Percentiles rank a stretch among this genome's conserved stretches.
Conservation (phyloP, 2,888 invertebrate genomes). For the Drosophila subsilvestris region DNA sequence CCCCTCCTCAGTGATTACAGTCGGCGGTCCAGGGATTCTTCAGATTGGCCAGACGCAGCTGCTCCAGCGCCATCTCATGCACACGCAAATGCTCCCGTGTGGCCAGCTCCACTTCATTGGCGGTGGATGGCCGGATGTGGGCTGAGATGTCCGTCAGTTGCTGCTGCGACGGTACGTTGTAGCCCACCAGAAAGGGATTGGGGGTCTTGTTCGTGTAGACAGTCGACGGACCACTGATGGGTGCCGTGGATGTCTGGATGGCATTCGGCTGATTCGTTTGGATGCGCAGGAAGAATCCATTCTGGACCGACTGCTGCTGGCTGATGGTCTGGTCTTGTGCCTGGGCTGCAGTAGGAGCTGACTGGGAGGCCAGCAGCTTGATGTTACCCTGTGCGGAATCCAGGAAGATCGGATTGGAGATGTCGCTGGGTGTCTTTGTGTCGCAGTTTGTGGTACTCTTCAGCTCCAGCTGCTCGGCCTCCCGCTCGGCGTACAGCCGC, state of each 20-base stretch:
- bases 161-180: constrained; percentile 36
- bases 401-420: constrained; percentile 1
- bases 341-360: not conserved
- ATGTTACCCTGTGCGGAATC: constrained; percentile 22
- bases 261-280: constrained; percentile 50
- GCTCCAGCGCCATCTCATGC: constrained; percentile 81
- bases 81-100: constrained; percentile 81
- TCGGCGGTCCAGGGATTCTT: constrained; percentile 52
- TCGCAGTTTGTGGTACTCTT: constrained; percentile 17
- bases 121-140: not conserved
- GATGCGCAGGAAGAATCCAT: constrained; percentile 69
- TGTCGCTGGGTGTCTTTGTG: constrained; percentile 5
- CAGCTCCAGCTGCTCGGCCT: constrained; percentile 41
- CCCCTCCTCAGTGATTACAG: constrained; percentile 38
- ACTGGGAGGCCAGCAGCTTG: constrained; percentile 1
- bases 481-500: constrained; percentile 53
- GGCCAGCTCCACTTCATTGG: constrained; percentile 70
- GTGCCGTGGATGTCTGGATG: not conserved
- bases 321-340: constrained; percentile 40
- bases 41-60: constrained; percentile 76
- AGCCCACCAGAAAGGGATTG: constrained; percentile 69
- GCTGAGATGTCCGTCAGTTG: constrained; percentile 6
- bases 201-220: constrained; percentile 32
- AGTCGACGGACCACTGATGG: constrained; percentile 15
- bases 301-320: constrained; percentile 66